phyloP scores from a whole-genome alignment of 2,888 invertebrate genomes.

The Amorpha juglandis region DNA sequence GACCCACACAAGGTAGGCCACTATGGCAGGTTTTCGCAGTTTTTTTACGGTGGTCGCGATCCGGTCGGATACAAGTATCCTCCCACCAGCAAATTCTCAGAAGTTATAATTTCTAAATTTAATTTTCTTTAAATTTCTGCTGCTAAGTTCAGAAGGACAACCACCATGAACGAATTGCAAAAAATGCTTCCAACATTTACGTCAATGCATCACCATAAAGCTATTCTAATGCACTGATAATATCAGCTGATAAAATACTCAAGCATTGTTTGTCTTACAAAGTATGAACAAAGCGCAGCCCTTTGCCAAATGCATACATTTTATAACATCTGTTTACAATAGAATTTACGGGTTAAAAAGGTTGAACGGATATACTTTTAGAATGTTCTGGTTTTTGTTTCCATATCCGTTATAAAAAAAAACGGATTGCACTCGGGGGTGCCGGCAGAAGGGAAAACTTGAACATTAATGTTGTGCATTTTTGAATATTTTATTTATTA shows the following conservation, averaged over 20 bases:
- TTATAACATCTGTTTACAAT: conserved; percentile 10
- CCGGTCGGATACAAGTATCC: too few species aligned
- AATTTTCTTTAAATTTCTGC: too few species aligned
- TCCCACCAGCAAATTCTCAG: background rate
- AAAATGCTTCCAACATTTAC: background rate
- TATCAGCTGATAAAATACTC: background rate
- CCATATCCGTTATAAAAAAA: conserved; percentile 7
- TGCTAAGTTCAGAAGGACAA: too few species aligned
- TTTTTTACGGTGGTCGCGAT: too few species aligned
- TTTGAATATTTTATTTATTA: too few species aligned
- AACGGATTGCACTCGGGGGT: too few species aligned
- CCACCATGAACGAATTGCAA: background rate
- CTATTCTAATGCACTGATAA: conserved; percentile 24
- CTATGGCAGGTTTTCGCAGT: too few species aligned
- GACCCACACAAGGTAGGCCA: too few species aligned
- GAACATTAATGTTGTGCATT: too few species aligned
- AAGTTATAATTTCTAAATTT: background rate
- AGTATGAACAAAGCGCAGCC: conserved; percentile 24
- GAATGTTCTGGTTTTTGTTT: too few species aligned
- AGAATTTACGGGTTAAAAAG: background rate
- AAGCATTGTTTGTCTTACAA: conserved; percentile 12
- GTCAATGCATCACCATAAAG: conserved; percentile 20
- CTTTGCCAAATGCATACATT: conserved; percentile 18
- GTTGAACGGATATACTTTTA: too few species aligned
- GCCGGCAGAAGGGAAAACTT: too few species aligned